These are phyloP conservation scores for Myiotriccus ornatus DNA, from an alignment of 2,797 vertebrate species.

Conservation along the genomic window DNA sequence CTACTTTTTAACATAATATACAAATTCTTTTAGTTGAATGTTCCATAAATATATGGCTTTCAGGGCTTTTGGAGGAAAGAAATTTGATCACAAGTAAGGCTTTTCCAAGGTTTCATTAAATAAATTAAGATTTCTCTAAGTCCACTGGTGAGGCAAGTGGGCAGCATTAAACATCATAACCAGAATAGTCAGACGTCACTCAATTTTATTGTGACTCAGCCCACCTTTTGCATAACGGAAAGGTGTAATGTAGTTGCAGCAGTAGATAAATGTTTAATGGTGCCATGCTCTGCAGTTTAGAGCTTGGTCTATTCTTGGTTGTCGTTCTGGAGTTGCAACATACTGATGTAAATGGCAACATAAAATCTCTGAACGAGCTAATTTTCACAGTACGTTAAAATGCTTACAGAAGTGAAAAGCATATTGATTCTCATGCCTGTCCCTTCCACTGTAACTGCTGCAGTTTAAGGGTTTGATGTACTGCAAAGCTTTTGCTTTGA, in stretches of 20 bases:
- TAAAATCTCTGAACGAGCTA: background rate
- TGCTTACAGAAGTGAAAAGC: background rate
- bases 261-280: constrained; percentile 15
- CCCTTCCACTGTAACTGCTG: background rate
- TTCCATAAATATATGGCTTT: background rate
- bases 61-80: background rate
- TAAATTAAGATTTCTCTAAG: constrained; percentile 34
- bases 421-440: background rate
- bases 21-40: background rate
- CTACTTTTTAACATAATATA: background rate
- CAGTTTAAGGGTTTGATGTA: background rate
- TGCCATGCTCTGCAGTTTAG: background rate
- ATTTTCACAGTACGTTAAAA: constrained; percentile 2
- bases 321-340: background rate
- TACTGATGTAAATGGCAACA: background rate
- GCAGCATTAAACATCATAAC: background rate
- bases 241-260: constrained; percentile 1
- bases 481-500: background rate
- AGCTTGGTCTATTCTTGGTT: background rate
- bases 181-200: constrained; percentile 26
- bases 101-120: constrained; percentile 27
- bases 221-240: background rate
- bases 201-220: constrained; percentile 8
- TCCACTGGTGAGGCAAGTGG: background rate
- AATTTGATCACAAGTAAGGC: background rate